Evolutionary conservation across 2,797 vertebrate genomes (phyloP).

Genomic region (Propithecus deckenii): DNA sequence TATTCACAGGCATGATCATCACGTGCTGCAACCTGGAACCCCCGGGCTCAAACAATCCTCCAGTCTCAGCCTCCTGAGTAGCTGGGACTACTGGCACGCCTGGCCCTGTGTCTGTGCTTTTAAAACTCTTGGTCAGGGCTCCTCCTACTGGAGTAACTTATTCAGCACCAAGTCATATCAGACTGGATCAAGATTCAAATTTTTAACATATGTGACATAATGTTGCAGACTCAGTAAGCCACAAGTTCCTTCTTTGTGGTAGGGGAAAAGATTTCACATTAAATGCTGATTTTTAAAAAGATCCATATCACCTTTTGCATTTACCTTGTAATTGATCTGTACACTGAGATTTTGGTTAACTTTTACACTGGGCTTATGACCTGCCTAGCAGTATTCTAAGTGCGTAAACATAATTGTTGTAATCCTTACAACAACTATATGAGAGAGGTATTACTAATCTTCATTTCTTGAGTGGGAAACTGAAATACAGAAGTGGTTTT

Average conservation of each 20-base stretch:
- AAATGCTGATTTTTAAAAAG: not conserved
- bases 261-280: not conserved
- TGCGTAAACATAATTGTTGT: not conserved
- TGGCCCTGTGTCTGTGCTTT: not conserved
- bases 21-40: too few species aligned
- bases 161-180: not conserved
- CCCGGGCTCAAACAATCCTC: not conserved
- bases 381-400: not conserved
- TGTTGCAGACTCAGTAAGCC: not conserved
- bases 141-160: constrained; percentile 74
- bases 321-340: not conserved
- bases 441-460: not conserved
- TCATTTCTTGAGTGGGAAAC: not conserved
- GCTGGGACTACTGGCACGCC: not conserved
- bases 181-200: not conserved
- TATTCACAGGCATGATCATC: not conserved
- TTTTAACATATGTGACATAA: not conserved
- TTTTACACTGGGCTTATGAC: not conserved
- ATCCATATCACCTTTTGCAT: not conserved
- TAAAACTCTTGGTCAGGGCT: constrained; percentile 76
- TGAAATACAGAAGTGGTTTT: not conserved
- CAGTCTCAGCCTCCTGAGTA: not conserved
- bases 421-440: not conserved
- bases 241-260: not conserved
- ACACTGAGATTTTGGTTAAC: not conserved